Percentiles rank a stretch among this genome's conserved stretches.
Evolutionary conservation across 2,797 vertebrate species (phyloP).

Genomic region (Carcharodon carcharias): DNA sequence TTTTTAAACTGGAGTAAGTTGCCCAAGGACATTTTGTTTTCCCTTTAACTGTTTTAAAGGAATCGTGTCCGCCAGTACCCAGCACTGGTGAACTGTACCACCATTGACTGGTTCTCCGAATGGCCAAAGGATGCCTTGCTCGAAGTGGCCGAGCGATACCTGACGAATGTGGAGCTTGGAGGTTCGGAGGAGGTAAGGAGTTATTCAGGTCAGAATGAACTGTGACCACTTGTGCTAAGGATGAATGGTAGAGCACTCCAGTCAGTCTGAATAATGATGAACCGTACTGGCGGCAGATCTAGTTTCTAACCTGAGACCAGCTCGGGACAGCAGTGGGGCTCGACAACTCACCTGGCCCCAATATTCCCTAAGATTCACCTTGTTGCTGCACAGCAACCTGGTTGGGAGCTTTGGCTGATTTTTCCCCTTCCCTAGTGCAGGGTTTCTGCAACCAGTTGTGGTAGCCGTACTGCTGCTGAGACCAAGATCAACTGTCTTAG

Average conservation of each 20-base stretch:
- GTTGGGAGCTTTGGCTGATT: neutral
- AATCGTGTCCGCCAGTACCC: constrained; percentile 81
- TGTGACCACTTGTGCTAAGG: neutral
- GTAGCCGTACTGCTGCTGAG: neutral
- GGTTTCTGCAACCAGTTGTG: neutral
- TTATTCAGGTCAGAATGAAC: neutral
- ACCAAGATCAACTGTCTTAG: neutral
- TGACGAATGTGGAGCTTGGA: constrained; percentile 66
- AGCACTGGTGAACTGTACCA: constrained; percentile 79
- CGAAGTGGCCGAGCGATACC: constrained; percentile 77
- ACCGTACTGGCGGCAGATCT: neutral
- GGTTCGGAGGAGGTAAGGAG: constrained; percentile 61
- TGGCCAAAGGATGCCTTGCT: constrained; percentile 80
- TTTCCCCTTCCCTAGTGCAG: neutral
- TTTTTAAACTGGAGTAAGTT: neutral
- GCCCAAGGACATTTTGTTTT: neutral
- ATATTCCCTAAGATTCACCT: neutral
- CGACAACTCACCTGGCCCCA: neutral
- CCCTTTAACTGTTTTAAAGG: constrained; percentile 44
- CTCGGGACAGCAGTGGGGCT: neutral
- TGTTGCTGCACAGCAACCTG: neutral
- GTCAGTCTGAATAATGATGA: neutral
- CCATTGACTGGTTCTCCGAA: constrained; percentile 84
- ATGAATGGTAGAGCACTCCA: neutral
- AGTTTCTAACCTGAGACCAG: no score